These are phyloP conservation scores for Macropus fuliginosus DNA, from an alignment of 2,797 vertebrate genomes.

Conservation along the genomic window DNA sequence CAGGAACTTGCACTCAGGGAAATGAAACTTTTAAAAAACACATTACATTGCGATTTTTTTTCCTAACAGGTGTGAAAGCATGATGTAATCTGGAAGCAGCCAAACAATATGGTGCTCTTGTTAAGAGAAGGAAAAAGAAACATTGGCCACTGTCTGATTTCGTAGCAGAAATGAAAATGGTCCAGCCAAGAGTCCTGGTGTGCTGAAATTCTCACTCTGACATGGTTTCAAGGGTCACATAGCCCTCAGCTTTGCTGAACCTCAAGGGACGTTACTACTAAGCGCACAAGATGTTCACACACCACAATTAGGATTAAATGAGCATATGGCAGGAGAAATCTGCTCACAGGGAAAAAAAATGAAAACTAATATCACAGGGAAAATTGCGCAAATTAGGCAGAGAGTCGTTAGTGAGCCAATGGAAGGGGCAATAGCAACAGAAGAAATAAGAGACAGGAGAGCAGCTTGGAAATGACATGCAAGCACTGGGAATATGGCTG, in stretches of 20 bases:
- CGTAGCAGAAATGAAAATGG: slow-evolving; percentile 67
- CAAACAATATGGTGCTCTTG: slow-evolving; percentile 61
- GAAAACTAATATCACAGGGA: slow-evolving; percentile 76
- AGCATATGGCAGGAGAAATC: slow-evolving; percentile 81
- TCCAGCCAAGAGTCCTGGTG: slow-evolving; percentile 68
- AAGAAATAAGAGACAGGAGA: slow-evolving; percentile 52
- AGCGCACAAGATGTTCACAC: slow-evolving; percentile 76
- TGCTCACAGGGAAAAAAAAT: slow-evolving; percentile 72
- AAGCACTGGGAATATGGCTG: not conserved
- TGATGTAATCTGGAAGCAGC: slow-evolving; percentile 65
- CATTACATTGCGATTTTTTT: slow-evolving; percentile 30
- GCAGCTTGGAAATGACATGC: slow-evolving; percentile 45
- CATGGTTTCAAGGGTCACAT: slow-evolving; percentile 76
- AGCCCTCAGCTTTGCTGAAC: slow-evolving; percentile 54
- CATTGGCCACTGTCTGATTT: slow-evolving; percentile 56
- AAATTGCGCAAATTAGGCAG: slow-evolving; percentile 77
- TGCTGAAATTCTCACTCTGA: slow-evolving; percentile 71
- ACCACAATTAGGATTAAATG: slow-evolving; percentile 81
- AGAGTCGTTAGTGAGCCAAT: slow-evolving; percentile 73
- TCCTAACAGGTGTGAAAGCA: slow-evolving; percentile 25
- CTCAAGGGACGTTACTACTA: slow-evolving; percentile 77
- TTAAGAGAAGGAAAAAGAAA: slow-evolving; percentile 63
- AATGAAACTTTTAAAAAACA: slow-evolving; percentile 65
- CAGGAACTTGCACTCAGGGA: slow-evolving; percentile 65
- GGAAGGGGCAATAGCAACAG: slow-evolving; percentile 61